These are phyloP conservation scores for Diadophis punctatus DNA, from an alignment of 2,113 vertebrate species.

Conservation along the genomic window DNA sequence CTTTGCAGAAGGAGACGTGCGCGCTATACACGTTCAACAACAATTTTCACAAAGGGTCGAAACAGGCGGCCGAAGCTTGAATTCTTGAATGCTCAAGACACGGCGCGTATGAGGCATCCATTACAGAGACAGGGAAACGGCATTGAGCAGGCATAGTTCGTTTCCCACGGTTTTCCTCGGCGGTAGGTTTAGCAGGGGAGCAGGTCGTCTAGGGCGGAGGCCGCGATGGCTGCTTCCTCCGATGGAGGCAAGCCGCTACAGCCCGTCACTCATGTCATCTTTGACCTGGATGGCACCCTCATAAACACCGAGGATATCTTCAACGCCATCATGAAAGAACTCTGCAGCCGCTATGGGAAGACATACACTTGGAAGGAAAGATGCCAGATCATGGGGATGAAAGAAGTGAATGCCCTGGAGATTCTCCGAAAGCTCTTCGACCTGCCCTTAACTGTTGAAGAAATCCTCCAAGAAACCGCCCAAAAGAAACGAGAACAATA, in stretches of 20 bases:
- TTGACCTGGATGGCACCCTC: conserved; percentile 92
- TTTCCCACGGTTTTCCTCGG: too few species aligned
- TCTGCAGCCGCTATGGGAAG: conserved; percentile 81
- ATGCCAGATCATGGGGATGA: conserved; percentile 81
- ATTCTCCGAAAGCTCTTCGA: conserved; percentile 74
- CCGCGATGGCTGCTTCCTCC: neutral
- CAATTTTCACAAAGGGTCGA: neutral
- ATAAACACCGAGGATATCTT: conserved; percentile 90
- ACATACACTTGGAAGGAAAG: conserved; percentile 84
- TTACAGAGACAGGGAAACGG: neutral
- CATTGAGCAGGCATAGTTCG: neutral
- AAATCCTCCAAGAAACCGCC: conserved; percentile 74
- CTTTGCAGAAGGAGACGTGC: neutral
- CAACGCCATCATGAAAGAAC: conserved; percentile 73
- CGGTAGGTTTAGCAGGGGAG: too few species aligned
- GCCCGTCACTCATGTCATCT: conserved; percentile 82
- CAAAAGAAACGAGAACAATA: conserved; percentile 72
- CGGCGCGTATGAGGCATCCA: neutral
- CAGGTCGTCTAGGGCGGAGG: rapidly evolving
- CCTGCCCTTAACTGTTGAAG: conserved; percentile 79
- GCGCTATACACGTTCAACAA: neutral
- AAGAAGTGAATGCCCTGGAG: conserved; percentile 68
- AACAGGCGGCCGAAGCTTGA: neutral
- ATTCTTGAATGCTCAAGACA: neutral
- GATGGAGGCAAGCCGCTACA: conserved; percentile 22